Base-by-base conservation (phyloP, 2,888 invertebrate genomes). In the Calliphora vomitoria region DNA sequence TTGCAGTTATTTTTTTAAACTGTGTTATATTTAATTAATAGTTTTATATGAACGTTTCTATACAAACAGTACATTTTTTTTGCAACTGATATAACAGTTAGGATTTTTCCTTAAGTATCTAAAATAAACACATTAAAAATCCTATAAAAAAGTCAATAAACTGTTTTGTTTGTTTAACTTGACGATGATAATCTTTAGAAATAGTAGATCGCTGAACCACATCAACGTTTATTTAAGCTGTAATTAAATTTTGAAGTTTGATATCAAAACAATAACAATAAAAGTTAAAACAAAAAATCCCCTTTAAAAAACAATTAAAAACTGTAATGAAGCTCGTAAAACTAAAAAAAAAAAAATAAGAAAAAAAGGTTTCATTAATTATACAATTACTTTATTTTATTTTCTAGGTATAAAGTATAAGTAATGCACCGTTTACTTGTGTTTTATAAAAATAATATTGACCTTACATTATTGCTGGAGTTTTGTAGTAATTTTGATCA, bases 21-120 rank as follows among this genome's bases (percentile, higher is more conserved):
- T 85, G 85, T 85, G 47, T 85, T 82, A 82, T 82, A 82, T 85
- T 85, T 87, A 87, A 87, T 85, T 87, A 85, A 84, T 87, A 74
- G 87, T 62, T 87, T 78, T 74, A 50, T 66, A 71, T 31, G 4
- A 31, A 31, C 31, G 31, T 31, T 4, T n/a, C n/a, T n/a, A n/a
- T n/a, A n/a, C n/a, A n/a, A n/a, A n/a, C n/a, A n/a, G n/a, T n/a
- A n/a, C n/a, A n/a, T n/a, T n/a, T 41, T 64, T 31, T 64, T 78
- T 31, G 4, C 3, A 1, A 62, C 79, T 80, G 60, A 68, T 41
- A 71, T 74, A 78, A 78, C 81, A 62, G 87, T 87, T 81, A 58
- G 62, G 35, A 76, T 55, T 71, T 82, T 66, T 74, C 20, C 55
- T 55, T 58, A 35, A 68, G 50, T 62, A 20, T 38, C 8, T 38